Conservation (phyloP, 1,140 invertebrate species). For the Theocolax elegans region DNA sequence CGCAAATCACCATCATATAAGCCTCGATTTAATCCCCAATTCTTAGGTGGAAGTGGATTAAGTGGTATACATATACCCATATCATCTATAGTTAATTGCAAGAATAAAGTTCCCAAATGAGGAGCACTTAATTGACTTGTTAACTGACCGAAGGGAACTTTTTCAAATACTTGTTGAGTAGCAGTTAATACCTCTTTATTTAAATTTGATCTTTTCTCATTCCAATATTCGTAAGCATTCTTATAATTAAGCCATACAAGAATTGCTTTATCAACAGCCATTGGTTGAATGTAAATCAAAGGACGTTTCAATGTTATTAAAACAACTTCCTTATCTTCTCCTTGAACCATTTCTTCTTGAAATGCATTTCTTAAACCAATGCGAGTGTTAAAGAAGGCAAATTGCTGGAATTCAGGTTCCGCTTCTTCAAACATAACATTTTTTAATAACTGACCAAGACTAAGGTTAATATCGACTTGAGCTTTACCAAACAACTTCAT, state of each 20-base stretch:
- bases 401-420: slow-evolving; percentile 95
- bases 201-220: slow-evolving; percentile 89
- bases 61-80: slow-evolving; percentile 96
- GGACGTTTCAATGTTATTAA: slow-evolving; percentile 91
- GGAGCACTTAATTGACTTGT: slow-evolving; percentile 78
- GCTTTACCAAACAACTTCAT: slow-evolving; percentile 93
- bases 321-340: slow-evolving; percentile 93
- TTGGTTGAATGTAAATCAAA: slow-evolving; percentile 93
- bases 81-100: slow-evolving; percentile 95
- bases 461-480: slow-evolving; percentile 93
- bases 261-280: slow-evolving; percentile 95
- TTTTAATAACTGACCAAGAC: slow-evolving; percentile 91
- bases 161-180: slow-evolving; percentile 81
- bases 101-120: slow-evolving; percentile 88
- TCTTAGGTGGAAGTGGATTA: slow-evolving; percentile 79
- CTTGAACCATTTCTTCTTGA: slow-evolving; percentile 90
- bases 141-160: slow-evolving; percentile 81
- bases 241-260: slow-evolving; percentile 98
- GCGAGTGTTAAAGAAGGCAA: slow-evolving; percentile 96
- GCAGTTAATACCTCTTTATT: slow-evolving; percentile 88
- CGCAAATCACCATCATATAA: slow-evolving; percentile 83
- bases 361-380: slow-evolving; percentile 87
- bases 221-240: slow-evolving; percentile 99
- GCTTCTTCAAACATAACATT: slow-evolving; percentile 97
- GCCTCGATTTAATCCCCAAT: slow-evolving; percentile 74